phyloP scores from a whole-genome alignment of 1,140 invertebrate species.

The Drosophila orena region DNA sequence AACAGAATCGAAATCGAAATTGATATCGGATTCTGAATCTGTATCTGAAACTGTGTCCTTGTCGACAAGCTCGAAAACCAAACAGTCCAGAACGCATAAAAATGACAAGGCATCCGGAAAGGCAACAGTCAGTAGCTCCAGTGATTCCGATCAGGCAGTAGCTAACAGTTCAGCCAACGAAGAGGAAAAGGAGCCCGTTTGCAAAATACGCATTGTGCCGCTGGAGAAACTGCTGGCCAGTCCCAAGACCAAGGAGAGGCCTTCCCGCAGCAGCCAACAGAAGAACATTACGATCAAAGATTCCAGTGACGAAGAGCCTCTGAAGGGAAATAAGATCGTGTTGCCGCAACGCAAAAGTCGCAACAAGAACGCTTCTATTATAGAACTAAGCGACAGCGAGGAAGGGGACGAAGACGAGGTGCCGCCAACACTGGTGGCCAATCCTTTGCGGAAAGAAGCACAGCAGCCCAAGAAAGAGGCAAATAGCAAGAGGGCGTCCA shows the following conservation, averaged over 20 bases:
- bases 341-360: constrained; percentile 31
- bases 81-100: constrained; percentile 9
- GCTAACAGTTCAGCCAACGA: constrained; percentile 4
- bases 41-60: neutral
- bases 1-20: neutral
- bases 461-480: neutral
- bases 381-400: constrained; percentile 66
- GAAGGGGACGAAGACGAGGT: constrained; percentile 19
- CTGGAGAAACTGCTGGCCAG: constrained; percentile 70
- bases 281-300: neutral
- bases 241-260: constrained; percentile 23
- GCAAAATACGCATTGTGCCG: constrained; percentile 79
- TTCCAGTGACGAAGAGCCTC: neutral
- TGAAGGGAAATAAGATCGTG: neutral
- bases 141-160: constrained; percentile 12
- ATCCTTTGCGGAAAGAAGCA: neutral
- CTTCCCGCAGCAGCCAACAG: neutral
- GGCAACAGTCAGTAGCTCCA: neutral
- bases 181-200: constrained; percentile 35
- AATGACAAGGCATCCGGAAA: constrained; percentile 45
- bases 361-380: constrained; percentile 57
- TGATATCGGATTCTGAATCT: neutral
- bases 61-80: constrained; percentile 6
- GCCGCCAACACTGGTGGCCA: neutral
- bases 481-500: neutral